Evolutionary conservation across 2,797 vertebrate genomes (phyloP), one percentile per base, ranked within the genome.

Genomic region (Danio kyathit): DNA sequence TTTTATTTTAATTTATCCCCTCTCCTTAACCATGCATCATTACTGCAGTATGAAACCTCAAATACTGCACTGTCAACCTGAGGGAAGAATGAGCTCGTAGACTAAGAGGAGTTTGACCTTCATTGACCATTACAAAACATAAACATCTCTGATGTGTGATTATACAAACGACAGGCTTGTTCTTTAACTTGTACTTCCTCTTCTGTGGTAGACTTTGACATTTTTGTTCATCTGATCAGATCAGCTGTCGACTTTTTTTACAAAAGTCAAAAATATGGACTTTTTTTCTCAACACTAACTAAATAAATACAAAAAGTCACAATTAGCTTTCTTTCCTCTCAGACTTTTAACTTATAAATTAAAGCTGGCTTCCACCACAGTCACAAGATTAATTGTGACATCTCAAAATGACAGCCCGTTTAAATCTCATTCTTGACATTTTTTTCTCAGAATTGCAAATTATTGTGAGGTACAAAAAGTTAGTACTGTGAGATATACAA

Each of bases 61-160:
- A 51, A 13, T 5, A 13, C 40, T 0, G 7, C 9, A 5, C 12
- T 14, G 17, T 76, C 54, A 19, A 52, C 48, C 29, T 12, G 52
- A 54, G 21, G 4, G 43, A 54, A 66, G 41, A 21, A 14, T 38
- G 21, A 83, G 82, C 84, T 43, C 46, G 84, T 63, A 19, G 74
- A 76, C 82, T 84, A 87, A 88, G 88, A 88, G 85, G 86, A 81
- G 71, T 76, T 75, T n/a, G 70, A 52, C 65, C 48, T 41, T n/a
- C 85, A 76, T 88, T 79, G 80, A 82, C 89, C 69, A 1, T 66
- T 67, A 65, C 13, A 59, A 59, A 61, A 87, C 76, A 88, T 86
- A 89, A 89, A 91, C 83, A 87, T 87, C 41, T 64, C 86, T 88
- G 83, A 86, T 88, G 82, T 82, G 61, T 81, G n/a, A 57, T 21